Evolutionary conservation across 2,797 vertebrate species (phyloP), one percentile per base, ranked within the genome.

Genomic region (Choloepus didactylus): DNA sequence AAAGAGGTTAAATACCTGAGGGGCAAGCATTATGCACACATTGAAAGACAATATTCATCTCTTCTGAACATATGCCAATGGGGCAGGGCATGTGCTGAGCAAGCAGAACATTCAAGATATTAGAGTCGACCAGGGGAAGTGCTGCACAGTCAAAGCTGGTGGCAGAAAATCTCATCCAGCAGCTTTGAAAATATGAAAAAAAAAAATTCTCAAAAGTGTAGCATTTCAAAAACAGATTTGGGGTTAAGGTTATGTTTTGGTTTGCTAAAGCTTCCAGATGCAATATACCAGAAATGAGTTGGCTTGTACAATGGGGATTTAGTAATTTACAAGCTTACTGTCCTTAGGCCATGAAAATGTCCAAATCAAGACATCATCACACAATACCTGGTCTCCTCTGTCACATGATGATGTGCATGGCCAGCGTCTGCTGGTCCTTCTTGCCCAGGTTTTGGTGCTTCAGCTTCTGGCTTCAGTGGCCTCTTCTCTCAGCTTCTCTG

Each of bases 1-100:
- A 95, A 82, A 93, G 84, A 92, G 66, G 94, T 88, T 94, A 72
- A 87, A 96, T 95, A 79, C 97, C 97, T 97, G 93, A 56, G 93
- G 96, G 89, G 92, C 79, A 96, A 75, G 62, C 51, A 31, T 73
- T 82, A 51, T 51, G n/a, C 59, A 82, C 81, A 80, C 51, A 80
- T 19, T 16, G 76, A 94, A 94, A 95, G 89, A 76, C 89, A 87
- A 84, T 12, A n/a, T 35, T 96, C 38, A 59, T 93, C 91, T 95
- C 95, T 69, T 96, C 89, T 93, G 95, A 95, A 94, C 88, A 59
- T 84, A 10, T 64, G 89, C 95, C 86, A 67, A 96, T 60, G 70
- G 85, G n/a, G 54, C 94, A 66, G 60, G 83, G 18, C 4, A 29
- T 0, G 31, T 81, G 92, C 96, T 96, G 94, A 97, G 38, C 88